Percentiles rank a stretch among this genome's conserved stretches.
phyloP scores from a whole-genome alignment of 2,113 vertebrate species.

The Paradoxurus hermaphroditus region DNA sequence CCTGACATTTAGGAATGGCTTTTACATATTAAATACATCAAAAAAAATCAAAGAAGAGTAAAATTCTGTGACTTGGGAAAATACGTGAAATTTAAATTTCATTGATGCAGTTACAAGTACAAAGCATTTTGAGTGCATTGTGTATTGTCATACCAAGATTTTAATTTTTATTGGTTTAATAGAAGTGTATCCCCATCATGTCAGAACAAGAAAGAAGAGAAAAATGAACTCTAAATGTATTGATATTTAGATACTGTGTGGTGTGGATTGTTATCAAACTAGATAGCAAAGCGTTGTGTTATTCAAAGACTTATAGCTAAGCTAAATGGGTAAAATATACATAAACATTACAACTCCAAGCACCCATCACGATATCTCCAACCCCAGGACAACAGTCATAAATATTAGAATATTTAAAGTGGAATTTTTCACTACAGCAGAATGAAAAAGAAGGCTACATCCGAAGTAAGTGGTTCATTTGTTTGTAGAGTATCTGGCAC shows the following conservation, averaged over 20 bases:
- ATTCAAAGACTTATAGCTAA: neutral
- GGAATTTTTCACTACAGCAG: neutral
- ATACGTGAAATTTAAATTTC: neutral
- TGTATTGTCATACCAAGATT: neutral
- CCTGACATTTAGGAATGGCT: neutral
- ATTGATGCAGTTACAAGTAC: neutral
- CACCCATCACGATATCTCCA: neutral
- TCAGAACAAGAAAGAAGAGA: neutral
- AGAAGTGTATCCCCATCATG: fast-evolving
- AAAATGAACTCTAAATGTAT: neutral
- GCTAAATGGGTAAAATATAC: neutral
- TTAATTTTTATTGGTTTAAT: neutral
- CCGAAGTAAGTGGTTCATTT: neutral
- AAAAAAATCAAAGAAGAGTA: neutral
- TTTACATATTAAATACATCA: neutral
- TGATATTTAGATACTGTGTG: neutral
- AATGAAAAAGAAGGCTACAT: neutral
- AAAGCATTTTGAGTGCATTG: neutral
- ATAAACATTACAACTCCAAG: neutral
- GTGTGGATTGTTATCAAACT: neutral
- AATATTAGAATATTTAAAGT: neutral
- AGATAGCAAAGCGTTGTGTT: neutral
- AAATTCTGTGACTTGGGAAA: neutral
- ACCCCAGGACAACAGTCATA: neutral
- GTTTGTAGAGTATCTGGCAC: neutral